Evolutionary conservation across 2,113 vertebrate species (phyloP).

Genomic region (Oreocharis arfaki): DNA sequence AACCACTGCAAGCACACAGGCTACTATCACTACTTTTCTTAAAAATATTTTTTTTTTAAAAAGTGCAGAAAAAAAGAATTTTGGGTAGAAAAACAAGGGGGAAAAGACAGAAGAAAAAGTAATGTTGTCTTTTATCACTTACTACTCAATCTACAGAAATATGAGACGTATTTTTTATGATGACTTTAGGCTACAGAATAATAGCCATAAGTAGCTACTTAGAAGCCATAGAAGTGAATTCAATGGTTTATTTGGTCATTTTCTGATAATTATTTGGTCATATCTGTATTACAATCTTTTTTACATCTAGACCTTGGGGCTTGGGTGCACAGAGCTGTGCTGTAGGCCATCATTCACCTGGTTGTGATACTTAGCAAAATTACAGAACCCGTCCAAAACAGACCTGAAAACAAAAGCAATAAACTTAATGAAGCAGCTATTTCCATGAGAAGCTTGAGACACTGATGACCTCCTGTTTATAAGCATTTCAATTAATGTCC

Average conservation of each 20-base stretch:
- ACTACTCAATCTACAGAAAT: not conserved
- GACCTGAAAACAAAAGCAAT: not conserved
- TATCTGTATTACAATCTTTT: not conserved
- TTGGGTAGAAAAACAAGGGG: not conserved
- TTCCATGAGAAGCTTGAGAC: not conserved
- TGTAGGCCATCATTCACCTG: not conserved
- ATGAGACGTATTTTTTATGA: not conserved
- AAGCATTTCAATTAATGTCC: not conserved
- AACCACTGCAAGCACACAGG: not conserved
- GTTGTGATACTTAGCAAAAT: not conserved
- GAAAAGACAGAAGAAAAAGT: not conserved
- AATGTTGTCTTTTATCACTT: not conserved
- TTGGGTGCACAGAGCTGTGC: not conserved
- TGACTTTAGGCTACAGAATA: not conserved
- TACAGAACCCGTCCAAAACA: not conserved
- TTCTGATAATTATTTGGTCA: not conserved
- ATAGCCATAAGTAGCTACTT: not conserved
- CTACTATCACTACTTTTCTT: not conserved
- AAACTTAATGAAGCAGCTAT: not conserved
- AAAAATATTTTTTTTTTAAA: too few relatives aligned
- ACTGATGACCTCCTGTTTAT: not conserved
- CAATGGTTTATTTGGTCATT: not conserved
- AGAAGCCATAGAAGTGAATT: not conserved
- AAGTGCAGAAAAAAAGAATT: not conserved
- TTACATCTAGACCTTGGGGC: not conserved